Evolutionary conservation across 1,140 invertebrate genomes (phyloP), one percentile per base, ranked within the genome.

Genomic region (Steinernema khuongi): DNA sequence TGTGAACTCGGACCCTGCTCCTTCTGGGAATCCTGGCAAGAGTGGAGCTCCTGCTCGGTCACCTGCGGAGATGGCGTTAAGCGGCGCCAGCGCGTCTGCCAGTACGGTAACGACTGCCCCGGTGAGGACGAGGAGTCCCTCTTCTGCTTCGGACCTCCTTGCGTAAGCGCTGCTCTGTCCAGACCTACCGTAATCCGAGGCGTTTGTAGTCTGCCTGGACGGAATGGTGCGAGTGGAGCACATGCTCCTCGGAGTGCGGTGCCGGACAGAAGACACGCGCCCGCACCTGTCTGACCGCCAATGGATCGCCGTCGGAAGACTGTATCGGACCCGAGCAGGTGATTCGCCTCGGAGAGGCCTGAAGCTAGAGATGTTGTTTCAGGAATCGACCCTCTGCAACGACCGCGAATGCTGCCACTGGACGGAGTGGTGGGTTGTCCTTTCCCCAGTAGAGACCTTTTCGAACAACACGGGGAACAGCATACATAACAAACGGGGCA

Each of bases 201-300:
- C 18, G n/a, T 68, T 33, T n/a, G n/a, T n/a, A n/a, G n/a, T 32
- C 71, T 11, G 0, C 44, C 1, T 72, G 71, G 71, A 66, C 71
- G 19, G 66, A 36, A 67, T 73, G 70, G 68, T 78, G 74, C 29
- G 78, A 78, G 0, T 94, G 93, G 93, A 89, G 89, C 0, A 80
- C 88, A 0, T 94, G 93, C 86, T 91, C 89, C 36, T 90, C 88
- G 0, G 87, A 88, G 7, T 94, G 93, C 82, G 92, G 91, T 0
- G 89, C 90, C 0, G 92, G 93, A 0, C 88, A 89, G 18, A 91
- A 93, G 86, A 87, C 87, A 36, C 86, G 91, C n/a, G 87, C 88
- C 32, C 83, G 90, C n/a, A 84, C 84, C 11, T 91, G 91, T 60
- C 71, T 72, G 22, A 72, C 41, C 26, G n/a, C 69, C n/a, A 17